These are phyloP conservation scores for Brachypteracias leptosomus DNA, from an alignment of 2,113 vertebrate species.

Conservation along the genomic window DNA sequence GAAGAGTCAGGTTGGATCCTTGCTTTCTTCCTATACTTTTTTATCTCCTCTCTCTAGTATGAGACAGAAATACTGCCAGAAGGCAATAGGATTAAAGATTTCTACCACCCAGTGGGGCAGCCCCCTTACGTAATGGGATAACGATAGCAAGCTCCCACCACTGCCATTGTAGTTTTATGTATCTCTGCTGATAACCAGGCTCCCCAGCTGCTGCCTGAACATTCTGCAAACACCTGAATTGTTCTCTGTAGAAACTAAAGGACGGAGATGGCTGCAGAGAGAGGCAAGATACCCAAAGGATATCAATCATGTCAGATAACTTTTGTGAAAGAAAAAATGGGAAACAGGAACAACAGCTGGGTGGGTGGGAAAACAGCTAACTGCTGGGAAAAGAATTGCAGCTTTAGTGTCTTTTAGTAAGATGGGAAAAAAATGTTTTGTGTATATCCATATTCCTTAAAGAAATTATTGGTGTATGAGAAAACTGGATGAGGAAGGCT, in stretches of 20 bases:
- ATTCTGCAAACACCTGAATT: not conserved
- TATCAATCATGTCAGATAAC: not conserved
- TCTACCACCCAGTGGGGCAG: not conserved
- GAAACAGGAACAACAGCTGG: not conserved
- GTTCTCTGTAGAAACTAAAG: not conserved
- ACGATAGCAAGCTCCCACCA: not conserved
- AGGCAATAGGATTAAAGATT: not conserved
- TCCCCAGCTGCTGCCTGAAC: not conserved
- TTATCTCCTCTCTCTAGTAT: not conserved
- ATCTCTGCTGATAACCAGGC: not conserved
- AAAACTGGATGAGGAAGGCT: not conserved
- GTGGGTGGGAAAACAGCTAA: not conserved
- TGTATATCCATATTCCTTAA: not conserved
- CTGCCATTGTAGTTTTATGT: fast-evolving
- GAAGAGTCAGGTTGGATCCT: not conserved
- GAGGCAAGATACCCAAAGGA: not conserved
- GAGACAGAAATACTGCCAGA: not conserved
- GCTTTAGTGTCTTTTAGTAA: not conserved
- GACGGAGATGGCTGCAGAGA: not conserved
- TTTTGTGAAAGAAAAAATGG: not conserved
- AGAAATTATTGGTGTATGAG: not conserved
- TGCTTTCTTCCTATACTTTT: not conserved
- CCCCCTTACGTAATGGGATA: not conserved
- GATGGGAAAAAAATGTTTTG: not conserved
- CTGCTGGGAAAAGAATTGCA: not conserved